A percentile compares a stretch with the other conserved stretches of the same genome.
Evolutionary conservation across 2,888 invertebrate species (phyloP).

Genomic region (Adineta ricciae): DNA sequence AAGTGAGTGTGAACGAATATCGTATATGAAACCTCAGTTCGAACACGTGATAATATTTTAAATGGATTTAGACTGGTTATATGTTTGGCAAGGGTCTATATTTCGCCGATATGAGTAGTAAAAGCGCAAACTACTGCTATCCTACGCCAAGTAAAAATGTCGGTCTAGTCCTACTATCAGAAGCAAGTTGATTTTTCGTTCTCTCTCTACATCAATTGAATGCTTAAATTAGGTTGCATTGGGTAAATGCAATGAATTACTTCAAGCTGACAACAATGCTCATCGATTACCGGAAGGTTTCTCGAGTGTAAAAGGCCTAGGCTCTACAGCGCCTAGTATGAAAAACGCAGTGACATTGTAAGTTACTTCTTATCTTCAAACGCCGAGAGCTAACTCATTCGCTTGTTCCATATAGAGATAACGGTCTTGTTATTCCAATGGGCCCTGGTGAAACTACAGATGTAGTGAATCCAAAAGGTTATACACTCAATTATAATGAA

Average conservation of each 20-base stretch:
- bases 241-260: slow-evolving; percentile 47
- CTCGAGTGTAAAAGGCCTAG: slow-evolving; percentile 50
- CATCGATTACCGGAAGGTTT: slow-evolving; percentile 48
- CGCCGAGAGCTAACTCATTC: not conserved
- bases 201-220: not conserved
- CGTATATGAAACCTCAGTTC: too few relatives aligned
- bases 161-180: slow-evolving; percentile 50
- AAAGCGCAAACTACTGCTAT: slow-evolving; percentile 54
- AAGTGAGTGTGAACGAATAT: too few relatives aligned
- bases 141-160: slow-evolving; percentile 45
- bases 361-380: slow-evolving; percentile 39
- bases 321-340: slow-evolving; percentile 47
- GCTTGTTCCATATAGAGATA: slow-evolving; percentile 28
- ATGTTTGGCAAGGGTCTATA: slow-evolving; percentile 41
- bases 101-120: slow-evolving; percentile 54
- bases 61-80: slow-evolving; percentile 49
- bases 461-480: slow-evolving; percentile 39
- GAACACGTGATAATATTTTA: too few relatives aligned
- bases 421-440: slow-evolving; percentile 48
- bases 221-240: slow-evolving; percentile 39
- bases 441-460: slow-evolving; percentile 45
- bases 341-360: slow-evolving; percentile 40
- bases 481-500: slow-evolving; percentile 54
- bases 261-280: slow-evolving; percentile 48
- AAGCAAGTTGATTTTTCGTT: slow-evolving; percentile 43